Evolutionary conservation across 2,113 vertebrate species (phyloP).

Genomic region (Aegypius monachus): DNA sequence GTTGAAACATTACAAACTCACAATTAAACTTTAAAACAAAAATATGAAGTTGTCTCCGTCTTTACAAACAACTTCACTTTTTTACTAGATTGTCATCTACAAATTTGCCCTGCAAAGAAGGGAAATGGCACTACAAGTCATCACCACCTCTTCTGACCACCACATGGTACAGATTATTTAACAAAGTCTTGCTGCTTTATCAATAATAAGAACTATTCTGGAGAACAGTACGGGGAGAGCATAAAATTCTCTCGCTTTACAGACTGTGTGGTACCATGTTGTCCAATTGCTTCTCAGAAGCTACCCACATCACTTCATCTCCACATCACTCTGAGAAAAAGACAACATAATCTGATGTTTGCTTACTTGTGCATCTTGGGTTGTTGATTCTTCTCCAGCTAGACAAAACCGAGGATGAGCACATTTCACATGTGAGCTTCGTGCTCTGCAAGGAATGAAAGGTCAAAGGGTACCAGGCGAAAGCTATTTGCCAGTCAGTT

Average conservation of each 20-base stretch:
- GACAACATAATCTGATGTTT: not conserved
- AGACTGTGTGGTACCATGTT: not conserved
- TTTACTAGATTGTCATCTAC: not conserved
- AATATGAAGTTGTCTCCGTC: not conserved
- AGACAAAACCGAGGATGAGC: constrained; percentile 1
- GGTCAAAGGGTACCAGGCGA: constrained; percentile 64
- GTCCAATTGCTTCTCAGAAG: not conserved
- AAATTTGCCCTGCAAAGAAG: not conserved
- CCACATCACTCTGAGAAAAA: not conserved
- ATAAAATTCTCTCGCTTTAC: not conserved
- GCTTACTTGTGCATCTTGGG: not conserved
- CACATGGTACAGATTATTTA: not conserved
- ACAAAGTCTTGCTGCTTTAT: constrained; percentile 6
- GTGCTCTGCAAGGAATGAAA: constrained; percentile 6
- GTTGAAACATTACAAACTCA: not conserved
- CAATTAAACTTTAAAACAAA: not conserved
- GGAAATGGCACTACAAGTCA: constrained; percentile 35
- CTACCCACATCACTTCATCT: not conserved
- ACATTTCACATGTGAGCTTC: not conserved
- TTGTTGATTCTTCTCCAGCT: not conserved
- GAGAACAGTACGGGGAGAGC: not conserved
- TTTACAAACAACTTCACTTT: not conserved
- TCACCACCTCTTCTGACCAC: constrained; percentile 2
- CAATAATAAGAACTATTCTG: not conserved
- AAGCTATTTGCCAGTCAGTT: constrained; percentile 73